A percentile compares a stretch with the other conserved stretches of the same genome.
These are phyloP conservation scores for Trinectes maculatus DNA, from an alignment of 2,113 vertebrate genomes.

Conservation along the genomic window DNA sequence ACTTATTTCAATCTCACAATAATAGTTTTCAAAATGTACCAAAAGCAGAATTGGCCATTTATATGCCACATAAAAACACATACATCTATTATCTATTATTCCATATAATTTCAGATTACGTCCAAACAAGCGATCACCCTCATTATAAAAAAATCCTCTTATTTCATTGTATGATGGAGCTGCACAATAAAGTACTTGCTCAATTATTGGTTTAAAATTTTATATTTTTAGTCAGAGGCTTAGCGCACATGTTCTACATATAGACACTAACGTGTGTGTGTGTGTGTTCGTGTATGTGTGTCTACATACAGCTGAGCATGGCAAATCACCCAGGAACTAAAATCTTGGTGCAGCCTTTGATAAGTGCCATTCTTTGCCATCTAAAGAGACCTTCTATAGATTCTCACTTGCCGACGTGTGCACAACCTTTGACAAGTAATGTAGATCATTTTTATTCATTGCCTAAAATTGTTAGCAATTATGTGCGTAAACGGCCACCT, in stretches of 20 bases:
- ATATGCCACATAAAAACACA: not conserved
- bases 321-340: conserved; percentile 73
- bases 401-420: conserved; percentile 97
- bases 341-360: conserved; percentile 92
- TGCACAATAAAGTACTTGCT: conserved; percentile 6
- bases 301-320: conserved; percentile 68
- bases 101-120: conserved; percentile 37
- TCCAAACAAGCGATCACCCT: conserved; percentile 27
- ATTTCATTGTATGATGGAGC: conserved; percentile 21
- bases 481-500: conserved; percentile 99
- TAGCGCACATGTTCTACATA: conserved; percentile 14
- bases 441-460: conserved; percentile 99
- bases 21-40: not conserved
- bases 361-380: conserved; percentile 97
- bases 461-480: conserved; percentile 99
- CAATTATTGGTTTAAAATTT: conserved; percentile 25
- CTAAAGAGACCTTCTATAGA: conserved; percentile 99
- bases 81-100: too few species aligned
- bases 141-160: conserved; percentile 29
- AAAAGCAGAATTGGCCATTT: conserved; percentile 17
- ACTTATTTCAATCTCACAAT: not conserved
- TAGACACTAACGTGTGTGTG: conserved; percentile 51
- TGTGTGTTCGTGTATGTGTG: conserved; percentile 50
- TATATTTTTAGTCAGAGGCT: not conserved
- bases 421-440: conserved; percentile 99